Evolutionary conservation across 2,113 vertebrate genomes (phyloP), one percentile per base, ranked within the genome.

Genomic region (Manacus vitellinus): DNA sequence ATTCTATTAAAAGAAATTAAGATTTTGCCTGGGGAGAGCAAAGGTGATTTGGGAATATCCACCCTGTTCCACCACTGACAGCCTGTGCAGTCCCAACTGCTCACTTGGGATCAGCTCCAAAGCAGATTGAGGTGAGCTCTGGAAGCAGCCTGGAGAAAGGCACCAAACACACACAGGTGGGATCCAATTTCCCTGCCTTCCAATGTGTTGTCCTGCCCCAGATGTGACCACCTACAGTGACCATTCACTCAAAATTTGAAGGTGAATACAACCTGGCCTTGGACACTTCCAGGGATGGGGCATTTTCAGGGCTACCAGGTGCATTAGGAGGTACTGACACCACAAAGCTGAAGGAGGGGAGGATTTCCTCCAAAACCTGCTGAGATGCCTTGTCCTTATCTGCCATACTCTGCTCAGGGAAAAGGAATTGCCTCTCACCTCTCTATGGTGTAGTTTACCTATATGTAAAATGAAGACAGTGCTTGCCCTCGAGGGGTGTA

Each of bases 401-500:
- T 67, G 67, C 10, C 0, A 1, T 24, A 39, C 15, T 78, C 61
- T 78, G 28, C 68, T 68, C 30, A 28, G 52, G 47, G 31, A 82
- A 74, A 86, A 91, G 19, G 43, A 84, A 63, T 75, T 74, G 37
- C 68, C 47, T 91, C 61, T 81, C 52, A 68, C 80, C 68, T 87
- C 73, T 78, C 73, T 17, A 12, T 33, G 52, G 47, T 91, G n/a
- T 33, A 49, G 68, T 75, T 95, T 78, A 92, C 84, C 91, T 97
- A 78, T 87, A 91, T 61, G 66, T 67, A 91, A 91, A 96, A 92
- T 23, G 73, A 87, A 92, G 89, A 81, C 70, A 74, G 61, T 37
- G 49, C 65, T 91, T 89, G 52, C 77, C 86, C 68, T 89, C 91
- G 5, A 91, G 80, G 44, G 44, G 47, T 87, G 71, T n/a, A 63